Evolutionary conservation across 2,888 invertebrate species (phyloP).

Genomic region (Stenolophus ochropezus): DNA sequence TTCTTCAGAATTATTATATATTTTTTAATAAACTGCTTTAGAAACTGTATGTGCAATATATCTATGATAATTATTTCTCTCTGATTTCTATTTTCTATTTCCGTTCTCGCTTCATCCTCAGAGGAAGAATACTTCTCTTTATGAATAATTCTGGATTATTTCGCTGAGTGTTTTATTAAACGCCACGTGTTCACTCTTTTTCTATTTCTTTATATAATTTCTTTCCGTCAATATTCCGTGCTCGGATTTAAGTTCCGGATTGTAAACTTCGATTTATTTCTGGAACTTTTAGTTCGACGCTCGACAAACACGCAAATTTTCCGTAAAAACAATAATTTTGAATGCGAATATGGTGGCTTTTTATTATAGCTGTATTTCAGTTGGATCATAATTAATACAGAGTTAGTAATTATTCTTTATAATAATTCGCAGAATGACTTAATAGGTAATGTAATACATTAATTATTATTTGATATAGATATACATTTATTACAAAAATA

Average conservation of each 20-base stretch:
- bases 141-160: not conserved
- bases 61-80: not conserved
- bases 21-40: too few species aligned
- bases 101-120: not conserved
- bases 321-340: slow-evolving; percentile 8
- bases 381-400: too few species aligned
- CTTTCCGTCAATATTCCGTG: slow-evolving; percentile 24
- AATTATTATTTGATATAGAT: too few species aligned
- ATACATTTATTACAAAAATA: too few species aligned
- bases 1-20: too few species aligned
- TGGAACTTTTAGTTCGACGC: not conserved
- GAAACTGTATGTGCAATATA: too few species aligned
- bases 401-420: too few species aligned
- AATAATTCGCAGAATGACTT: too few species aligned
- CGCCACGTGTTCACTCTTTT: slow-evolving; percentile 13
- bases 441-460: too few species aligned
- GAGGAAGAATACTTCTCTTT: not conserved
- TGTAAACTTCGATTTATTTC: slow-evolving; percentile 22
- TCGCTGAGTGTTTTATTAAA: not conserved
- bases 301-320: slow-evolving; percentile 5
- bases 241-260: not conserved
- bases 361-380: too few species aligned
- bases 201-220: slow-evolving; percentile 23
- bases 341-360: not conserved
- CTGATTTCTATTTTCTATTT: not conserved